Evolutionary conservation across 1,140 invertebrate species (phyloP), one percentile per base, ranked within the genome.

Genomic region (Drosophila novamexicana): DNA sequence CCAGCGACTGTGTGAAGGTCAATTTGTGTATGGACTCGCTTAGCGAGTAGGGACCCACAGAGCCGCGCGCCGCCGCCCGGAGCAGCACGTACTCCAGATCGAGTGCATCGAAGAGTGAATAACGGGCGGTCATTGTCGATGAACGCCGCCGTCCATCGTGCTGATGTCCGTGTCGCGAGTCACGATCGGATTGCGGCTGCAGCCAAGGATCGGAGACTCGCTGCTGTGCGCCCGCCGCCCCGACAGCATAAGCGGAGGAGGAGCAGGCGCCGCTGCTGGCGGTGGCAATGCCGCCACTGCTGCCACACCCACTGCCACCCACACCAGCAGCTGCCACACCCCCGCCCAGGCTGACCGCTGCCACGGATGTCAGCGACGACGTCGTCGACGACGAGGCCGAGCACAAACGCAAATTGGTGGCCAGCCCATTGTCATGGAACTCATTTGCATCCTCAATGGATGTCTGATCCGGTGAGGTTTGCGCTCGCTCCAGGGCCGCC

Each of bases 1-100:
- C 95, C 57, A 96, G 81, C 70, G 95, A 95, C 92, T 96, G 95
- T 0, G 95, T 96, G 81, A 96, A 96, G 12, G 95, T 96, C 70
- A 96, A 92, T 91, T 96, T 96, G 89, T 96, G 95, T 45, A 96
- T 91, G 42, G 95, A 96, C 83, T 95, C 95, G 44, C 95, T 95
- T 1, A 96, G 84, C 8, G 95, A 95, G 81, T 96, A 96, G 1
- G 95, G 95, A 9, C 95, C 95, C 8, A 96, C 95, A 8, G 95
- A 95, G 14, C 95, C 95, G 7, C 95, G 92, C 0, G 95, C 95
- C 1, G 95, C 95, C 0, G 95, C 95, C 39, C 95, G 93, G 18
- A 96, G 82, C 2, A 96, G 90, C 0, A 95, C 95, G 90, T 96
- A 96, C 77, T 96, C 95, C 66, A 96, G 89, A 79, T 96, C 95